Evolutionary conservation across 2,113 vertebrate genomes (phyloP), one percentile per base, ranked within the genome.

Genomic region (Cyphomyrus discorhynchus): DNA sequence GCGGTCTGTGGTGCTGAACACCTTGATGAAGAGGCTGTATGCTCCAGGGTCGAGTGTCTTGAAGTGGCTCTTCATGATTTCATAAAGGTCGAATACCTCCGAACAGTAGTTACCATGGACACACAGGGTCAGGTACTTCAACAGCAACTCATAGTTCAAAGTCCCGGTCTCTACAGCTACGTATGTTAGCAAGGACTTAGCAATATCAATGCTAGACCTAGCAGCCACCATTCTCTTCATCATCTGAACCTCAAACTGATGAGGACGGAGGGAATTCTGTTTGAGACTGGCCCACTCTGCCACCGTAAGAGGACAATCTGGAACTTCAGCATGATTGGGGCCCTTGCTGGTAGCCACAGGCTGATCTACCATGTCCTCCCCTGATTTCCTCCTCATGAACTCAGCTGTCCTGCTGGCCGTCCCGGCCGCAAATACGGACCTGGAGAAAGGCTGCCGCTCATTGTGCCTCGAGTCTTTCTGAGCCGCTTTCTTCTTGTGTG

Each of bases 111-210:
- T 92, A 1, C 95, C 94, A 1, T 74, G 92, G 49, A 98, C 97
- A 90, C 98, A 99, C 24, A 99, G 89, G 0, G 91, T 89, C 91
- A 99, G 95, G 90, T 98, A 99, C 82, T 90, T 96, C 45, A 98
- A 86, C 17, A 99, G 91, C 46, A 98, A 88, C 74, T 92, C 91
- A 89, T 99, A 99, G 0, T 95, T 87, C 88, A 99, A 52, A 0
- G 97, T 97, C 88, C 96, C 96, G 0, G 94, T 93, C 83, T 96
- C 96, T 39, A 91, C 92, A 24, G 97, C 97, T 31, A 97, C 93
- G 74, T 96, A 96, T 46, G 94, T 95, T 92, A 99, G 93, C 70
- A 99, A 93, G 85, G 98, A 99, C 93, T 98, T 99, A 13, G 96
- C 97, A 13, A 97, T 93, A 90, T 97, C 93, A 58, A 97, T 3